phyloP scores from a whole-genome alignment of 2,113 vertebrate genomes.

The Chunga burmeisteri region DNA sequence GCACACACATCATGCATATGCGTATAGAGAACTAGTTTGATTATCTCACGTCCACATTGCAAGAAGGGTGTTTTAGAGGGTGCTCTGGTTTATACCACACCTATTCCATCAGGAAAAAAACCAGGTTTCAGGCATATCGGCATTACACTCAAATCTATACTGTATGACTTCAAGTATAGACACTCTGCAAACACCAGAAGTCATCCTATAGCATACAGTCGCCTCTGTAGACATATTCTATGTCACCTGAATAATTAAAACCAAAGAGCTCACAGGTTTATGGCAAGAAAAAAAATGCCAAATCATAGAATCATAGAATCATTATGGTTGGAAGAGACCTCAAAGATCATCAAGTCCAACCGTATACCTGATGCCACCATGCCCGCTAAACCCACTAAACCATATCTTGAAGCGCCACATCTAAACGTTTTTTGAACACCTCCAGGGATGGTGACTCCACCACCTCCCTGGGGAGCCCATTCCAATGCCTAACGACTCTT shows the following conservation, averaged over 20 bases:
- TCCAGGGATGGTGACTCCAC: too few species aligned
- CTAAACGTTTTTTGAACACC: too few species aligned
- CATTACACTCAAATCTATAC: not conserved
- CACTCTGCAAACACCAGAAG: not conserved
- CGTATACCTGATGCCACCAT: too few species aligned
- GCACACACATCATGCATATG: rapidly evolving
- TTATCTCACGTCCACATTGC: not conserved
- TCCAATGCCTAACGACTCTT: too few species aligned
- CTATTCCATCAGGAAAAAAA: not conserved
- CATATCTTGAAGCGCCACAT: too few species aligned
- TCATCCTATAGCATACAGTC: not conserved
- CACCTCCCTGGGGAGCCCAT: too few species aligned
- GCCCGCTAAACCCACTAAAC: too few species aligned
- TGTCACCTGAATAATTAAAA: not conserved
- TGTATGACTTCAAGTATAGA: not conserved
- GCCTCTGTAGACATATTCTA: not conserved
- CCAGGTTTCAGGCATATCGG: not conserved
- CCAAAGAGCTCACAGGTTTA: not conserved
- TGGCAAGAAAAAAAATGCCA: not conserved
- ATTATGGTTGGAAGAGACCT: too few species aligned
- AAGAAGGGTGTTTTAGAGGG: not conserved
- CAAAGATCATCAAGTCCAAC: too few species aligned
- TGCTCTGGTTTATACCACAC: not conserved
- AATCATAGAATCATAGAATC: too few species aligned
- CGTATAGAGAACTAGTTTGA: not conserved